Base-by-base conservation (phyloP, 2,113 vertebrate genomes). In the Eleginops maclovinus region DNA sequence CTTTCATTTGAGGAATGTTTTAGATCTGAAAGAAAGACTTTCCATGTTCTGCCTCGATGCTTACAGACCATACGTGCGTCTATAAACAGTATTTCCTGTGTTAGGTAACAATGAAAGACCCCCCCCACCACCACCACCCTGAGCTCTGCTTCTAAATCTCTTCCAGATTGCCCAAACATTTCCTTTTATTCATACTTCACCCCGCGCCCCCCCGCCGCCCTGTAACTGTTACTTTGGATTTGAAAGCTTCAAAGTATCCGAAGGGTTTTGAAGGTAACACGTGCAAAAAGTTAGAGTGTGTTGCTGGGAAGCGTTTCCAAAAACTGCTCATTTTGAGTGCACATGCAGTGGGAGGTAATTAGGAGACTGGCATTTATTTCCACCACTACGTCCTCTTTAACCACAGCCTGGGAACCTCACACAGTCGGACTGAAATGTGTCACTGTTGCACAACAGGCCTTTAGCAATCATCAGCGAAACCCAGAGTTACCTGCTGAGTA, bases 131-230 rank as follows among this genome's bases (percentile, higher is more conserved):
- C n/a, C n/a, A n/a, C n/a, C n/a, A n/a, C n/a, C n/a, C n/a, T n/a
- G n/a, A 19, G 5, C 76, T 55, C 31, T 66, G 17, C 75, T 66
- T 61, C 19, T 84, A 88, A 85, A 79, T 68, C 56, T 62, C 75
- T 22, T 43, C 64, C 67, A 72, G 51, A 51, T 53, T 54, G 60
- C 72, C 54, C 12, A 68, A 81, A 67, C 47, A 50, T 58, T 75
- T 82, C 62, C 71, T 60, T 59, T 72, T 72, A 58, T 85, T 79
- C 74, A 77, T 43, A 17, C 21, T 68, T 36, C 80, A 77, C 62
- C 56, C 44, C 11, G 4, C 26, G 40, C 49, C 60, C 13, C 1
- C 60, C 13, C 0, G 47, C 61, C 67, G 62, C 31, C 13, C 69
- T 66, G 28, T 50, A 64, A 79, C 50, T 44, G 58, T 53, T 65